Evolutionary conservation across 2,797 vertebrate species (phyloP), one percentile per base, ranked within the genome.

Genomic region (Hippopotamyrus pictus): DNA sequence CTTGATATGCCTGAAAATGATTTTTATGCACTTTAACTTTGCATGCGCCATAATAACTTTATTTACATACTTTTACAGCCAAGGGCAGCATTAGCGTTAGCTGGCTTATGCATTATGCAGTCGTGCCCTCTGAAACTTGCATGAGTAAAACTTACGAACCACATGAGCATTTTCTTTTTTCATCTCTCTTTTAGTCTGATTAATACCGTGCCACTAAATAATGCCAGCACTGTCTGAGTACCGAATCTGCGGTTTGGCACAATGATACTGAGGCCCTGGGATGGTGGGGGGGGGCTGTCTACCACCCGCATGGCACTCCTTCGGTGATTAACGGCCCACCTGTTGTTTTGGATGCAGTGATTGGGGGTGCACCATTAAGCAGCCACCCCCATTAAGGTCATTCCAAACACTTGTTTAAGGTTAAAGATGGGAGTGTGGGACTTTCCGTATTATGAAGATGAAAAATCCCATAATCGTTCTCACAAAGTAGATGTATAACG

Each of bases 1-100:
- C 8, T 59, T 44, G 12, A 48, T 88, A 76, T 25, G 86, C 41
- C 89, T 88, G 41, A 73, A 91, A 84, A 69, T 65, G 73, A 33
- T 29, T 65, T 89, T 83, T 41, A 76, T 8, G 37, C 82, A 50
- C 88, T 89, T 62, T 33, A 89, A 87, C 85, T 59, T 86, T 89
- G 90, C 22, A 25, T 37, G 9, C 14, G 22, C 41, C 54, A 62
- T 88, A 86, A 88, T 89, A 51, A 41, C 86, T 73, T 69, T 88
- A 89, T 90, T 88, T 87, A 53, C 89, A 86, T 91, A n/a, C 19
- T 89, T 88, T 79, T 85, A 59, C 84, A 62, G 88, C 44, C 86
- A 90, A 90, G 88, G 90, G 82, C 88, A 89, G 37, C 29, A 76
- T 19, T 73, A 37, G 50, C 17, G 29, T 51, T 87, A 22, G 73